Conservation (phyloP, 2,113 vertebrate genomes). For the Alaudala cheleensis region DNA sequence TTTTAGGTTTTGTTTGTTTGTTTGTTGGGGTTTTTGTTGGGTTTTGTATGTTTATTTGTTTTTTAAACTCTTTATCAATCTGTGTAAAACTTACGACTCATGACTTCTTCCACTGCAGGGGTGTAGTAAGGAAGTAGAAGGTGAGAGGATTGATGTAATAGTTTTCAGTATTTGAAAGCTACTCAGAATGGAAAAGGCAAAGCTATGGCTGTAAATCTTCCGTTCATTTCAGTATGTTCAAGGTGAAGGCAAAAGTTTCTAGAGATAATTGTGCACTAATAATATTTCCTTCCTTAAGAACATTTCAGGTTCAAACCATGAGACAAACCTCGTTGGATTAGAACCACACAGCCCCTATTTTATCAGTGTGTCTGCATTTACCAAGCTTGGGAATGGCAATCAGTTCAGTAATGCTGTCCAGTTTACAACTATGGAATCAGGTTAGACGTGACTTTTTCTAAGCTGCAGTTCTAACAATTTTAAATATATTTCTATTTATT, state of each 20-base stretch:
- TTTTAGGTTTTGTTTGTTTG: neutral
- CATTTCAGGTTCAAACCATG: slow-evolving; percentile 82
- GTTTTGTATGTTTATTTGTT: no score
- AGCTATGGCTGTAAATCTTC: neutral
- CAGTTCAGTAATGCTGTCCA: slow-evolving; percentile 87
- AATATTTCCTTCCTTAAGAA: slow-evolving; percentile 79
- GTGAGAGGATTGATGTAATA: neutral
- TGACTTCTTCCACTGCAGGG: neutral
- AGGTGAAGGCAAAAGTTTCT: neutral
- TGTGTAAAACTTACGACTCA: neutral
- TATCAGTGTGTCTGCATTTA: slow-evolving; percentile 88
- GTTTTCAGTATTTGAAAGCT: neutral
- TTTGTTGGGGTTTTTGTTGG: no score
- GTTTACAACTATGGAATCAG: slow-evolving; percentile 92
- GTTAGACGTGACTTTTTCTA: slow-evolving; percentile 67
- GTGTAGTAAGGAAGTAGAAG: neutral
- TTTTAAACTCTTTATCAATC: neutral
- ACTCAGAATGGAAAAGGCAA: neutral
- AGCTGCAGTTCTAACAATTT: neutral
- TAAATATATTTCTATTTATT: neutral
- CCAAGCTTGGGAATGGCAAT: slow-evolving; percentile 91
- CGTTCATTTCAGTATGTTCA: neutral
- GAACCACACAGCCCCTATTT: slow-evolving; percentile 87
- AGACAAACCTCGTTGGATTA: slow-evolving; percentile 80
- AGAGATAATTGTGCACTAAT: neutral